Conservation (phyloP, 2,113 vertebrate species). For the Petroica traversi region DNA sequence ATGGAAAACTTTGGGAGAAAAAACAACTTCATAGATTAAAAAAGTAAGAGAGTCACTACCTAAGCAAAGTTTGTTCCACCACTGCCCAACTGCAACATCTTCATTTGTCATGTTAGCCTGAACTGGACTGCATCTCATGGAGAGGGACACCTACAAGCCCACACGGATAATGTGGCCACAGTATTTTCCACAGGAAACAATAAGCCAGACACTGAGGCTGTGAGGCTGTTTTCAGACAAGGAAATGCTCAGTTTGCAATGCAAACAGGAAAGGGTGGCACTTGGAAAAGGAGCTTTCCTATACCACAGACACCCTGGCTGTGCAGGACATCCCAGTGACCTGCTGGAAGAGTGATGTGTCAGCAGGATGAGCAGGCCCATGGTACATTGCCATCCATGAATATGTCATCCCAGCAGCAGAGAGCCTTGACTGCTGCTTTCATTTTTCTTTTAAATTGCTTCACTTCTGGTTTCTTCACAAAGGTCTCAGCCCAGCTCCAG, state of each 20-base stretch:
- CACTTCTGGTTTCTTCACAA: not conserved
- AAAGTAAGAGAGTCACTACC: not conserved
- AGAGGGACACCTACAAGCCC: not conserved
- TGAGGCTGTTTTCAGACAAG: not conserved
- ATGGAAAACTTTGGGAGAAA: not conserved
- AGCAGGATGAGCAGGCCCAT: not conserved
- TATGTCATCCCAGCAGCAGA: not conserved
- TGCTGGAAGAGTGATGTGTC: not conserved
- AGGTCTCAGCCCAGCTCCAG: not conserved
- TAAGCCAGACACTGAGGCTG: not conserved
- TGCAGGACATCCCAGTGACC: not conserved
- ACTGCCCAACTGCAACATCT: not conserved
- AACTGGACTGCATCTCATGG: not conserved
- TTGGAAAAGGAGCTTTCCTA: constrained; percentile 26
- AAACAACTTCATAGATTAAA: not conserved
- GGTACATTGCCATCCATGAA: not conserved
- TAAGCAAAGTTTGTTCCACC: not conserved
- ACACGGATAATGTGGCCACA: fast-evolving
- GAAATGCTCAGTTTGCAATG: constrained; percentile 28
- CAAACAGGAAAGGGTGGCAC: constrained; percentile 52
- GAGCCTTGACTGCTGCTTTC: not conserved
- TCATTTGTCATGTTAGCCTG: not conserved
- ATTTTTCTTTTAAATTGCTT: not conserved
- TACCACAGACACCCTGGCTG: not conserved
- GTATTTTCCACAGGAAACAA: not conserved